Evolutionary conservation across 2,113 vertebrate species (phyloP).

Genomic region (Catharus minimus): DNA sequence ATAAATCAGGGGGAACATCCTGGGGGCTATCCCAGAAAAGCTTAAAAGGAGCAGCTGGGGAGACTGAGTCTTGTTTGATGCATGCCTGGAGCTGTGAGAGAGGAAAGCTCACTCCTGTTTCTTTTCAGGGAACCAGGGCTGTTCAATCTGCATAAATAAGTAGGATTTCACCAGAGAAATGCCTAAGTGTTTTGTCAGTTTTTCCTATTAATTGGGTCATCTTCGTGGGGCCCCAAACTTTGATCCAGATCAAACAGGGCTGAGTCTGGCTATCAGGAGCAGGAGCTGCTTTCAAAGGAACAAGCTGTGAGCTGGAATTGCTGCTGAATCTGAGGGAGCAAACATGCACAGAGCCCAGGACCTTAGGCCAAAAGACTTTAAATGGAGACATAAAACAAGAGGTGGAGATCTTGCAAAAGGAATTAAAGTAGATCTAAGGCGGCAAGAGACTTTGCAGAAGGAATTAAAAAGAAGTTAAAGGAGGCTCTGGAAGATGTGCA

Average conservation of each 20-base stretch:
- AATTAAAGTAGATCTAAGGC: slow-evolving; percentile 37
- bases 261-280: background rate
- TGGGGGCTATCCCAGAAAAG: background rate
- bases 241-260: slow-evolving; percentile 24
- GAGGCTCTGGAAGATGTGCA: slow-evolving; percentile 11
- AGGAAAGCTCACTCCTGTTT: background rate
- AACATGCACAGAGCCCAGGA: background rate
- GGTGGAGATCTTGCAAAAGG: slow-evolving; percentile 27
- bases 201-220: slow-evolving; percentile 27
- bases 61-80: background rate
- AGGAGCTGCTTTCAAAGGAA: slow-evolving; percentile 10
- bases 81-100: background rate
- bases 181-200: slow-evolving; percentile 12
- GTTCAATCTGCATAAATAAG: slow-evolving; percentile 5
- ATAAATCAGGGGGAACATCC: background rate
- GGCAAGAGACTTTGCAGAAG: slow-evolving; percentile 17
- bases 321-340: background rate
- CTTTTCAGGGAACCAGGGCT: background rate
- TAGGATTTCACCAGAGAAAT: slow-evolving; percentile 10
- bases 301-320: background rate
- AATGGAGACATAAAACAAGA: slow-evolving; percentile 33
- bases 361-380: slow-evolving; percentile 26
- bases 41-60: background rate
- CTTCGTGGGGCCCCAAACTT: background rate
- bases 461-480: slow-evolving; percentile 12